phyloP scores from a whole-genome alignment of 92 coral and sea anemone species.

The Epizoanthus illoricatus region DNA sequence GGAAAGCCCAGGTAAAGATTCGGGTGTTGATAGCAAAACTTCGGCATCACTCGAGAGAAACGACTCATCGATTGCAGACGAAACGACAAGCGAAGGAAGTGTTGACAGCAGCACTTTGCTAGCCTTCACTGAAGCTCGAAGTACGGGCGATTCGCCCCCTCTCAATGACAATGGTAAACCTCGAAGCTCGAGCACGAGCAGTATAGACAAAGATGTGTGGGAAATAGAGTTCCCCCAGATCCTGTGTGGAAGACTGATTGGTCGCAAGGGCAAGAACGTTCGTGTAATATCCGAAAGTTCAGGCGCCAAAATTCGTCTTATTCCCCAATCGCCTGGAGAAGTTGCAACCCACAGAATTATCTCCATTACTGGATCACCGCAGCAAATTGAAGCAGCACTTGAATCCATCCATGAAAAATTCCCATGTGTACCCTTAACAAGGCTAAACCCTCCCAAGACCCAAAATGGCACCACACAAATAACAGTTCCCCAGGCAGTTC shows the following conservation, averaged over 20 bases:
- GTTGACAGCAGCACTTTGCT: conserved; percentile 72
- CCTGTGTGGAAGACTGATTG: conserved; percentile 91
- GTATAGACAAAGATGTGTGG: conserved; percentile 82
- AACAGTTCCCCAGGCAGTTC: conserved; percentile 47
- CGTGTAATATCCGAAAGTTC: conserved; percentile 82
- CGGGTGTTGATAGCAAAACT: conserved; percentile 68
- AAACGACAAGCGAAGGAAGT: conserved; percentile 78
- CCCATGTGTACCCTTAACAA: conserved; percentile 82
- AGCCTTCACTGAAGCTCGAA: conserved; percentile 63
- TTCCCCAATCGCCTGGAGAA: conserved; percentile 91
- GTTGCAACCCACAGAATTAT: conserved; percentile 93
- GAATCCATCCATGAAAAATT: conserved; percentile 85
- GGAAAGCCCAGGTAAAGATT: conserved; percentile 59
- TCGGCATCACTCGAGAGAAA: conserved; percentile 62
- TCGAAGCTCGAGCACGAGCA: conserved; percentile 27
- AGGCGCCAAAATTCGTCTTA: conserved; percentile 93
- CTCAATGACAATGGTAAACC: conserved; percentile 39
- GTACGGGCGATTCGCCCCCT: conserved; percentile 53
- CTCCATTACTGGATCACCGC: conserved; percentile 80
- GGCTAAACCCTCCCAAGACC: conserved; percentile 64
- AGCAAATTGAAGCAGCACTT: conserved; percentile 79
- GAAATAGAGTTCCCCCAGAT: conserved; percentile 97
- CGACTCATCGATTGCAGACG: conserved; percentile 71
- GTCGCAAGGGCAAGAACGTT: conserved; percentile 95
- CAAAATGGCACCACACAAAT: conserved; percentile 29